Base-by-base conservation (phyloP, 2,113 vertebrate genomes). In the Plotosus lineatus region DNA sequence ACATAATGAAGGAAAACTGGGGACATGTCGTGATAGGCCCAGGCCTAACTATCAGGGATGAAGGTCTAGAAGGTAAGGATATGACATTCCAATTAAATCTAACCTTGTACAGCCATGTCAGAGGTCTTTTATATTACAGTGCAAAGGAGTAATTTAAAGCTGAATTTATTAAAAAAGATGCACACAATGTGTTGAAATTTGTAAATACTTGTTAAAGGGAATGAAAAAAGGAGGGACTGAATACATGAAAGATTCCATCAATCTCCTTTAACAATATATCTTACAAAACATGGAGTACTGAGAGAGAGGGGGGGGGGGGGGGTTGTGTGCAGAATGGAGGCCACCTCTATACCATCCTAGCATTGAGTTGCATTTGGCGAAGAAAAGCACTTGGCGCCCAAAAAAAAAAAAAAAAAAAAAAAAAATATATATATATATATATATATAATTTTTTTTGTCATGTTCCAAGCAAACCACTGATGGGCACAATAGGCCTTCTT, bases 401-500 rank as follows among this genome's bases (percentile, higher is more conserved):
- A 81, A 88, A 90, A 91, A 87, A 88, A 87, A 85, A 84, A 89
- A 91, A 92, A 93, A 92, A n/a, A n/a, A n/a, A n/a, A n/a, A n/a
- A n/a, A n/a, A n/a, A n/a, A n/a, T n/a, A n/a, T n/a, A n/a, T n/a
- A n/a, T n/a, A n/a, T n/a, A n/a, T n/a, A n/a, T n/a, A n/a, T n/a
- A n/a, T n/a, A n/a, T 90, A 23, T 46, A 46, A 4, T 38, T 90
- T 91, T 92, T 92, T 93, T 91, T 88, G 82, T 92, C 89, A n/a
- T 91, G 87, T 87, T 83, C 87, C 89, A 90, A 92, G 89, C 88
- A 92, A 91, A 93, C 92, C 90, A 90, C 90, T 92, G 88, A 91
- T 88, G 89, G 84, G 78, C 82, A 91, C 91, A 93, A 93, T 86
- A 75, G 88, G 74, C 88, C 72, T 86, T 86, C 31, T 82, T 79